Conservation (phyloP, 37 sponge, comb jelly and placozoan species). For the Cladorhizidae sp. region DNA sequence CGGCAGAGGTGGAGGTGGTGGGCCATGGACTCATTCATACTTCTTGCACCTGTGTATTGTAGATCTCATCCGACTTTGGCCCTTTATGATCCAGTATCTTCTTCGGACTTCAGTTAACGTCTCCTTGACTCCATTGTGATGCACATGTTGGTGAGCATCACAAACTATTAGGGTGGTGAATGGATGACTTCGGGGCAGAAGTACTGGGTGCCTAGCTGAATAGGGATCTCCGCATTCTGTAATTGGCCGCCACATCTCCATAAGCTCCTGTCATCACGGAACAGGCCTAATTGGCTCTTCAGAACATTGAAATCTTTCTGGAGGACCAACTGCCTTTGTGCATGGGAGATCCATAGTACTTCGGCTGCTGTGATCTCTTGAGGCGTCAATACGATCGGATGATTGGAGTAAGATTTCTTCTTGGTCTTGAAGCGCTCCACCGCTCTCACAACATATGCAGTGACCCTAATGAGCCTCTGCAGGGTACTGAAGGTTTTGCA, state of each 20-base stretch:
- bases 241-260: conserved; percentile 45
- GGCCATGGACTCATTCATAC: conserved; percentile 3
- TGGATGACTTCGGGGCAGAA: conserved; percentile 30
- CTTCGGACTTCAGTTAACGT: conserved; percentile 19
- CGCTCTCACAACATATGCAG: conserved; percentile 48
- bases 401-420: background rate
- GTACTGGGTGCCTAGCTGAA: conserved; percentile 42
- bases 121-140: conserved; percentile 27
- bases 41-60: background rate
- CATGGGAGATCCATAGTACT: conserved; percentile 32
- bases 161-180: conserved; percentile 26
- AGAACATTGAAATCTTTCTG: conserved; percentile 33
- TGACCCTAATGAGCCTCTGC: conserved; percentile 41
- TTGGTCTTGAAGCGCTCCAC: conserved; percentile 31
- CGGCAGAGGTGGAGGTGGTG: conserved; percentile 42
- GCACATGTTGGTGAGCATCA: conserved; percentile 24
- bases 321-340: conserved; percentile 22
- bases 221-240: no score
- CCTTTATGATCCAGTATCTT: conserved; percentile 41
- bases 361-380: conserved; percentile 23
- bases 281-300: no score
- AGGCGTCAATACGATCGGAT: conserved; percentile 12
- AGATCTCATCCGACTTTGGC: background rate
- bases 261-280: no score
- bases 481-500: conserved; percentile 31